Evolutionary conservation across 2,113 vertebrate species (phyloP), one percentile per base, ranked within the genome.

Genomic region (Elachura formosa): DNA sequence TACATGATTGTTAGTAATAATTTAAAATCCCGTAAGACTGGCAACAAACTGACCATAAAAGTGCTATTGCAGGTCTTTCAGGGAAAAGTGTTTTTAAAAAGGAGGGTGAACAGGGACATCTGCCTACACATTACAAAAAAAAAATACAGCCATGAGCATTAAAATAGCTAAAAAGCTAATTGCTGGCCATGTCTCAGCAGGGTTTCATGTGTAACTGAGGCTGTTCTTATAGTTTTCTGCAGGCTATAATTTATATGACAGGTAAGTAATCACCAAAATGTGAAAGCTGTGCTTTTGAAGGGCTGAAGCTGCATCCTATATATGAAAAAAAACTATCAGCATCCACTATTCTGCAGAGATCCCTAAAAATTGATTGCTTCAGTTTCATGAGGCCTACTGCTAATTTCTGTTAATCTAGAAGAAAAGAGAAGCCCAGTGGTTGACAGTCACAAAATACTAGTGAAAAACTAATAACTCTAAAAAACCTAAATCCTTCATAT

Each of bases 141-240:
- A 64, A 33, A 49, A 9, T 40, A 52, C 13, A 78, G 25, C 0
- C 0, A 0, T 23, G 8, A 74, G 24, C 14, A 21, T 21, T 77
- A 77, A 59, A 0, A 2, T 31, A 78, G 41, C 31, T 64, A 78
- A 87, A 91, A 75, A 79, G 34, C 16, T 61, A 58, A 18, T 21
- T 49, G 20, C 31, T 78, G 43, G 34, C 33, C 38, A 66, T 48
- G 49, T 88, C 73, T 71, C 76, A 56, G 22, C 18, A 87, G 56
- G 52, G n/a, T 49, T 90, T 66, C 46, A 33, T 1, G 9, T 66
- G 34, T 62, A 82, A 91, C 46, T 84, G 51, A 66, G 56, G 21
- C 19, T 71, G 48, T 36, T 89, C 36, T 63, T 43, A 56, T 0
- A 38, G 12, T 43, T 61, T 79, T 76, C 36, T 68, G 38, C 34